Conservation (phyloP, 1,140 invertebrate genomes). For the Lepeophtheirus salmonis region DNA sequence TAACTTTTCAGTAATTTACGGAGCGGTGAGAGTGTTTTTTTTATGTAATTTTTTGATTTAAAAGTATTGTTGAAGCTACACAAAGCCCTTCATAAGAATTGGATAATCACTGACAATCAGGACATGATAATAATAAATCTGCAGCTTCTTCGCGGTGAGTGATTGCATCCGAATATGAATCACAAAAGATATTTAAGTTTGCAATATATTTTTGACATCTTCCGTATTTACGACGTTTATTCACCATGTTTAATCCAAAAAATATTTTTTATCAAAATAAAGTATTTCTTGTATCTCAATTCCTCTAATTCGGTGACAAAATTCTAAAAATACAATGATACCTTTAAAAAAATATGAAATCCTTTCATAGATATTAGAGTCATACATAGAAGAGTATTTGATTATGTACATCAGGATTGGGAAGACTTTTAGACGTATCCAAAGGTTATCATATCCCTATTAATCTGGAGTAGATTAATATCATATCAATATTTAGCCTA, state of each 20-base stretch:
- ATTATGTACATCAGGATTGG: not conserved
- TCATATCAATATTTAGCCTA: not conserved
- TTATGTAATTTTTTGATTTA: constrained; percentile 61
- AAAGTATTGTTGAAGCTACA: constrained; percentile 58
- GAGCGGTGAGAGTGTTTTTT: constrained; percentile 28
- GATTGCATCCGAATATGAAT: constrained; percentile 58
- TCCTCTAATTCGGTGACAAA: constrained; percentile 59
- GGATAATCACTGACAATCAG: constrained; percentile 83
- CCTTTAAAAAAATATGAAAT: constrained; percentile 51
- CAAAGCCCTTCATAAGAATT: constrained; percentile 68
- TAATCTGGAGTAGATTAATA: not conserved
- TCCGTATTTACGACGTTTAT: constrained; percentile 53
- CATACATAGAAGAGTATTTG: not conserved
- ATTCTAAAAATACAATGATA: constrained; percentile 78
- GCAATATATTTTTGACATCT: constrained; percentile 80
- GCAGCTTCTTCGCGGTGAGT: constrained; percentile 61
- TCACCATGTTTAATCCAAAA: constrained; percentile 69
- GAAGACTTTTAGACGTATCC: constrained; percentile 9
- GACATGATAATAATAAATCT: constrained; percentile 63
- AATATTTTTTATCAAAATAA: constrained; percentile 68
- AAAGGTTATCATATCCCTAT: constrained; percentile 4
- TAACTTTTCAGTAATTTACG: constrained; percentile 32
- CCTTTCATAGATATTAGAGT: not conserved
- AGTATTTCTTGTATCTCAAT: constrained; percentile 60
- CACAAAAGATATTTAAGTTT: constrained; percentile 74